Evolutionary conservation across 2,888 invertebrate genomes (phyloP), one percentile per base, ranked within the genome.

Genomic region (Amphipyra tragopoginis): DNA sequence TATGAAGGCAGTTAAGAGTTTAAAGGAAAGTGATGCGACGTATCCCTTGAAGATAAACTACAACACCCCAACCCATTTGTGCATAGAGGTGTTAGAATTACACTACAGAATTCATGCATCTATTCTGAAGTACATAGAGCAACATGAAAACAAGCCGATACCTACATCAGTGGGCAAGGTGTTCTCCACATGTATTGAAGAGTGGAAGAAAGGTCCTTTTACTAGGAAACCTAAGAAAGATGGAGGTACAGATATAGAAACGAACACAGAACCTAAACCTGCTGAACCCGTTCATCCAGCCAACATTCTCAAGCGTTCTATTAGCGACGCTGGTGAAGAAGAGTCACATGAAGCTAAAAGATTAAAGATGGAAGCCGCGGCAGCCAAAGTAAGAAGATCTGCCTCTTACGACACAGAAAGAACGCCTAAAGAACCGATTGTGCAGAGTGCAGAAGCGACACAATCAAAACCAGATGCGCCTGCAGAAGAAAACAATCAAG

Each of bases 11-110:
- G 96, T 97, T 13, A 96, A 96, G 81, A 96, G 97, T 84, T 93
- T 99, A 13, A 96, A 97, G 80, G 97, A 97, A 89, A 97, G 97
- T 74, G 96, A 96, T 68, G 98, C 98, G 0, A 96, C 96, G 8
- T 98, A 98, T 91, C 98, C 98, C 0, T 95, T 96, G 44, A 98
- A 97, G 95, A 98, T 99, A 55, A 97, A 96, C 79, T 98, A 98
- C 84, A 97, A 96, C 81, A 97, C 96, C 83, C 98, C 98, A 0
- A 97, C 98, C 63, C 96, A 97, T 85, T 93, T 98, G 48, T 96
- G 98, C 11, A 96, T 99, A 48, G 99, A 99, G 95, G 97, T 98
- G 0, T 91, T 99, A 38, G 99, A 99, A 93, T 95, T 97, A 26
- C 97, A 97, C 83, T 97, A 97, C 84, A 95, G 99, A 82, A 97